A percentile compares a stretch with the other conserved stretches of the same genome.
Evolutionary conservation across 1,140 invertebrate genomes (phyloP).

Genomic region (Bombus sylvicola): DNA sequence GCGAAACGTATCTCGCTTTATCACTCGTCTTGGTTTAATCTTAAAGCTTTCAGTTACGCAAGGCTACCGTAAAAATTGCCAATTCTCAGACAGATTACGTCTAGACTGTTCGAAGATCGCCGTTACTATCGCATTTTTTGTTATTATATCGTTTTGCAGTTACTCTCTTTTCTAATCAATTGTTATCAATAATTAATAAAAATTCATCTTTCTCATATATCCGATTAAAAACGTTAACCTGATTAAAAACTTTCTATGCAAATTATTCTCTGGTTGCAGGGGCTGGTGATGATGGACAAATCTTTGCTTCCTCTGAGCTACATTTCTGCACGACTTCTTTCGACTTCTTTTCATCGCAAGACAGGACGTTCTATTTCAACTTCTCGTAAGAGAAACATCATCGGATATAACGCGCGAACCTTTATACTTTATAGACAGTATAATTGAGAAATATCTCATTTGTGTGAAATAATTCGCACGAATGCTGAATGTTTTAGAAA

Average conservation of each 20-base stretch:
- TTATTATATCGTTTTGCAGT: not conserved
- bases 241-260: slow-evolving; percentile 1
- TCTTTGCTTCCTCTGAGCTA: not conserved
- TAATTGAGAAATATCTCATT: not conserved
- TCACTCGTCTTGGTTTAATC: not conserved
- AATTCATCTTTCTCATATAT: not conserved
- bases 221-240: slow-evolving; percentile 31
- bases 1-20: not conserved
- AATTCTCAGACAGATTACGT: slow-evolving; percentile 46
- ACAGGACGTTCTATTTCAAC: not conserved
- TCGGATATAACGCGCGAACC: not conserved
- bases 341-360: not conserved
- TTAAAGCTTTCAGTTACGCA: slow-evolving; percentile 42
- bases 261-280: not conserved
- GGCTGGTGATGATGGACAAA: not conserved
- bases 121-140: not conserved
- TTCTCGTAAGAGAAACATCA: not conserved
- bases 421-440: not conserved
- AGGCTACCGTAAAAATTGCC: slow-evolving; percentile 33
- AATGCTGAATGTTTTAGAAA: not conserved
- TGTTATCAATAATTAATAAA: not conserved
- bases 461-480: no score
- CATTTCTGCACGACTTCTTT: no score
- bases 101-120: not conserved
- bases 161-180: not conserved